Base-by-base conservation (phyloP, 1,140 invertebrate genomes). In the Carcinoscorpius rotundicauda region DNA sequence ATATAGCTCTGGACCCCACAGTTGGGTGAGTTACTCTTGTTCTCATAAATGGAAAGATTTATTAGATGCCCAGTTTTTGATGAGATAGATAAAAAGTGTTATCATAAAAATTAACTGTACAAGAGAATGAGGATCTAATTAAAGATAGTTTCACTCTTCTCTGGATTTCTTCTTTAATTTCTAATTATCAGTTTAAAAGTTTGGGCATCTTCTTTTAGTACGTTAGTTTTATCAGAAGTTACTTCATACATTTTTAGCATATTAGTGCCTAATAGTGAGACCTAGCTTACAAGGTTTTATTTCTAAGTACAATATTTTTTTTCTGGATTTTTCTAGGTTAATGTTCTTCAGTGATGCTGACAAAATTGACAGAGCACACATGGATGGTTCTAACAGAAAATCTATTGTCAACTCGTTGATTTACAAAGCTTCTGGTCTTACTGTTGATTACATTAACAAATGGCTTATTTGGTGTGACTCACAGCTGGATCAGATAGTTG, bases 401-500 rank as follows among this genome's bases (percentile, higher is more conserved):
- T 83, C 88, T 0, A 87, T 96, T n/a, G 88, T 96, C 0, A 89
- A 87, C 0, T 90, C 93, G 75, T 89, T 91, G 0, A 88, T 92
- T 0, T 94, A 95, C 75, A 90, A 89, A 78, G 93, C 89, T 3
- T 88, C 86, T 29, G 93, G 89, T 55, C 82, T 96, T 0, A 83
- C 91, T 0, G 84, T 91, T 0, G 92, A 93, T 76, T 87, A 91
- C 5, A 88, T 96, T 5, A 86, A 87, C 0, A 86, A 88, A 73
- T 80, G 93, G 53, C 83, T 99, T 6, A 97, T 93, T 77, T 99
- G 96, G 90, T 97, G 93, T 72, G 96, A 98, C 76, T 90, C 90
- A 0, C 80, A 97, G 5, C 77, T 98, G 53, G 95, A 98, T 78
- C 98, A 97, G 74, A 98, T 99, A 68, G 96, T 98, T 74, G 96